Base-by-base conservation (phyloP, 2,113 vertebrate species). In the Myiagra hebetior region DNA sequence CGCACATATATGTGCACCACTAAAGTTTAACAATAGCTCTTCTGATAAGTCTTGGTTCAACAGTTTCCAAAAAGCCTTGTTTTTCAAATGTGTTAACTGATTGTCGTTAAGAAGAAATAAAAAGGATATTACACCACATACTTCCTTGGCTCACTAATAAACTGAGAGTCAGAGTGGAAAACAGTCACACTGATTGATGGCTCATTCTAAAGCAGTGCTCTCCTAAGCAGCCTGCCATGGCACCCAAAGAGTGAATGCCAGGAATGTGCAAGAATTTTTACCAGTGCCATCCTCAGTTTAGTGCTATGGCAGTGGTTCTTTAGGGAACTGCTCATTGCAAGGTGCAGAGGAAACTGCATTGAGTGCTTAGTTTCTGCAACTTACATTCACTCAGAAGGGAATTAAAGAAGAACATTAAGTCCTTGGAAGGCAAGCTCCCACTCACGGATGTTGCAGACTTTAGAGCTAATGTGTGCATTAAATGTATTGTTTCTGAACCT, bases 141-240 rank as follows among this genome's bases (percentile, higher is more conserved):
- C 47, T 56, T 92, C 64, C 52, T 78, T 56, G 74, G 27, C 49
- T 91, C 68, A 46, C 23, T 67, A 82, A 78, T 80, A 95, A 95
- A 89, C n/a, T 59, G 42, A 49, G 67, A 96, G 68, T 87, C 85
- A 78, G 65, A 7, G 39, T 64, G 53, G 89, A 37, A 92, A 85
- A 39, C 26, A 76, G 33, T 20, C 92, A 28, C 53, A 52, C 16
- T 96, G 91, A 97, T 63, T 89, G 85, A 97, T 86, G 80, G 53
- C 70, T 92, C 41, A 91, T 88, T 94, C 84, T 82, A 94, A 95
- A 94, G 57, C 47, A 44, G 27, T 57, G 53, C 35, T 77, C 56
- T 89, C 53, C 79, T 95, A 56, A 95, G 75, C 77, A 89, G 21
- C 41, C 28, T 69, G 64, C 81, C 50, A 60, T 63, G 81, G 64